A percentile compares a stretch with the other conserved stretches of the same genome.
These are phyloP conservation scores for Bombus haemorrhoidalis DNA, from an alignment of 1,140 invertebrate genomes.

Conservation along the genomic window DNA sequence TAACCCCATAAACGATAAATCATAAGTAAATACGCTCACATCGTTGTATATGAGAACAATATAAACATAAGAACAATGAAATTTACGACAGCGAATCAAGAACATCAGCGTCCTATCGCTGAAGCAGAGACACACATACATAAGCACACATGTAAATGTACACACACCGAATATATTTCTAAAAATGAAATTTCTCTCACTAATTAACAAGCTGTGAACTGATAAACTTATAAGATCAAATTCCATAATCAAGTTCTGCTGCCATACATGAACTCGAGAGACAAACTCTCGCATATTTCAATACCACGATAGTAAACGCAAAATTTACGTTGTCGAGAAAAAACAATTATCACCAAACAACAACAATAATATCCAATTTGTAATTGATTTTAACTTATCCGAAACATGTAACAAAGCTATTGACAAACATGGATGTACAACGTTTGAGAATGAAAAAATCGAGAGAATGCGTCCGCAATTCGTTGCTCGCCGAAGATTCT, in stretches of 20 bases:
- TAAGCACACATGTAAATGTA: not conserved
- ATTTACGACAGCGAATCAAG: not conserved
- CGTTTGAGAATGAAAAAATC: not conserved
- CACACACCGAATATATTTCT: not conserved
- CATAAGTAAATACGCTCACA: not conserved
- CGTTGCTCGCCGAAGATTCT: not conserved
- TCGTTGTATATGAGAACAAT: too few relatives aligned
- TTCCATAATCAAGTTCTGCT: not conserved
- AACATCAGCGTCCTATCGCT: not conserved
- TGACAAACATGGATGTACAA: not conserved
- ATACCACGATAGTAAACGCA: not conserved
- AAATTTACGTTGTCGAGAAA: not conserved
- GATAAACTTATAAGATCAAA: too few relatives aligned
- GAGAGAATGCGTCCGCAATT: not conserved
- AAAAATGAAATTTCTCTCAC: constrained; percentile 22
- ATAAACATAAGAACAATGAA: not conserved
- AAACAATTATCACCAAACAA: not conserved
- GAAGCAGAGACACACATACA: not conserved
- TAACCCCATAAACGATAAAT: not conserved
- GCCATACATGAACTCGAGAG: not conserved
- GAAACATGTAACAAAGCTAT: not conserved
- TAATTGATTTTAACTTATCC: not conserved
- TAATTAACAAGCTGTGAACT: too few relatives aligned
- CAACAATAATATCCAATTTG: not conserved
- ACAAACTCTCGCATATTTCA: not conserved